Evolutionary conservation across 2,797 vertebrate genomes (phyloP), one percentile per base, ranked within the genome.

Genomic region (Podarcis lilfordi): DNA sequence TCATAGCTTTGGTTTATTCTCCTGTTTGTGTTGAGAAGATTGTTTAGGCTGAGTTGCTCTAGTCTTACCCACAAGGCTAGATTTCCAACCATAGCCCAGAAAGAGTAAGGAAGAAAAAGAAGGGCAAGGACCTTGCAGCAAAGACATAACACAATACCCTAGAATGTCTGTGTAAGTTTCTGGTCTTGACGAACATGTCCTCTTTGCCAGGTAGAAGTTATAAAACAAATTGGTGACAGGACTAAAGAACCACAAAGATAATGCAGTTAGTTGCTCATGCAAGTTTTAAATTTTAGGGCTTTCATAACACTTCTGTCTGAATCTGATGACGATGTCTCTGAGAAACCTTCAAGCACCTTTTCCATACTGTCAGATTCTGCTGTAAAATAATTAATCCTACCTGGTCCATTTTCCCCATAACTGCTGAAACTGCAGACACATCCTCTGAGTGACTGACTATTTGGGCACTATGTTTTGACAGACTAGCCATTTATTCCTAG

Each of bases 321-420:
- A 74, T 74, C 37, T 59, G 69, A 32, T 74, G 45, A 32, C 59
- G 40, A 72, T 74, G 69, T 59, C 45, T 69, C 71, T 55, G 32
- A 74, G 45, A 45, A 84, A 84, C 82, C 64, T 32, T 68, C 68
- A 82, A 82, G 32, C 69, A 84, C 69, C 35, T 84, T 74, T n/a
- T 84, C 55, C 69, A 35, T 74, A 35, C 45, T 74, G 50, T 45
- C 45, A 84, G 55, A 59, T 59, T 45, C n/a, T 37, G 27, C 43
- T 19, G 69, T n/a, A 27, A 45, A 50, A 11, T 27, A 45, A 78
- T 78, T 45, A 45, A 45, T 78, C 25, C 40, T 74, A 15, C 2
- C 15, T 8, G 5, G n/a, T 35, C 68, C 35, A 35, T 25, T 25
- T 55, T 35, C 1, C n/a, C n/a, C 69, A 50, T 40, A 13, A 13